Evolutionary conservation across 2,113 vertebrate species (phyloP).

Genomic region (Oxyura jamaicensis): DNA sequence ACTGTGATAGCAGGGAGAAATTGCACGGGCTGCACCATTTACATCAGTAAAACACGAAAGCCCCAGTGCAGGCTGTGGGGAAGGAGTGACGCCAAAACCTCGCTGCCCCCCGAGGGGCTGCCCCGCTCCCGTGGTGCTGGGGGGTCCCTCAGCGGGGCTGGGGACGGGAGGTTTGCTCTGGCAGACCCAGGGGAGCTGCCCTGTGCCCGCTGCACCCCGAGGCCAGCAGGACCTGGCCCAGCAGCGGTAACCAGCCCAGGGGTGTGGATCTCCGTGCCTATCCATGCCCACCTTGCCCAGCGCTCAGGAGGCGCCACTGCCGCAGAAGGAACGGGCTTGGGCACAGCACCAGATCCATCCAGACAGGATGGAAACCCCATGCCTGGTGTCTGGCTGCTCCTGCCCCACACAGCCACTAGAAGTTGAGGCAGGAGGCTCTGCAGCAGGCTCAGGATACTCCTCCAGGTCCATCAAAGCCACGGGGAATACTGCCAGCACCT

Average conservation of each 20-base stretch:
- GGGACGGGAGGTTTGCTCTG: too few species aligned
- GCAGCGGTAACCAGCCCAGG: background rate
- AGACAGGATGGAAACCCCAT: background rate
- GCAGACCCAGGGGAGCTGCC: too few species aligned
- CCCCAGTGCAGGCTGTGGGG: too few species aligned
- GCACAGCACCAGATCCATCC: background rate
- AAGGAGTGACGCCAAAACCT: too few species aligned
- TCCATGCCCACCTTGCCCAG: background rate
- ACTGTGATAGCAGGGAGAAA: background rate
- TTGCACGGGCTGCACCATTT: slow-evolving; percentile 1
- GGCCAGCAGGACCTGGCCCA: background rate
- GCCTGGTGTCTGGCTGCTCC: too few species aligned
- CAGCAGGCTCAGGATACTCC: rapidly evolving
- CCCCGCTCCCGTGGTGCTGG: too few species aligned
- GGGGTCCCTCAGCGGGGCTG: too few species aligned
- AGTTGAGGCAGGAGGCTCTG: too few species aligned
- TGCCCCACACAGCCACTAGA: too few species aligned
- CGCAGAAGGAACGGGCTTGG: rapidly evolving
- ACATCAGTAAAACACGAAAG: background rate
- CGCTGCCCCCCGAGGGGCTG: too few species aligned
- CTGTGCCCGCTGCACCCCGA: too few species aligned
- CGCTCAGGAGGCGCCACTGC: background rate
- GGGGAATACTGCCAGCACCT: background rate
- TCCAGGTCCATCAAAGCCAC: background rate
- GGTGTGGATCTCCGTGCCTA: rapidly evolving